Conservation (phyloP, 2,888 invertebrate genomes). For the Xanthostigma xanthostigma region DNA sequence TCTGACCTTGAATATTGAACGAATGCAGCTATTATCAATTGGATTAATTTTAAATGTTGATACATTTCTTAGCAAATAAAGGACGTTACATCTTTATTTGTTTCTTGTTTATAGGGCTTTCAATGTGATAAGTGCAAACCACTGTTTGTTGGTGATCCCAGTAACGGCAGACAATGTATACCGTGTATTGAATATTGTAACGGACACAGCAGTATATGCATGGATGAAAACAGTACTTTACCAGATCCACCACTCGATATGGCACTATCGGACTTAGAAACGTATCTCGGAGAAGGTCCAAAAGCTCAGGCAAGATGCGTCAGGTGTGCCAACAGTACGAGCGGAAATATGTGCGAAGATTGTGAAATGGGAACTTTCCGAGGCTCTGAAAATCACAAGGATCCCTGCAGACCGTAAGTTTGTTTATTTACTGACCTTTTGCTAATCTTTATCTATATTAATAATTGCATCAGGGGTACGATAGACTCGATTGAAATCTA, state of each 20-base stretch:
- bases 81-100: not conserved
- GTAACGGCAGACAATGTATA: slow-evolving; percentile 69
- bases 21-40: not conserved
- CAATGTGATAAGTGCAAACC: slow-evolving; percentile 85
- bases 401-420: slow-evolving; percentile 57
- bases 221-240: slow-evolving; percentile 34
- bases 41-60: too few species aligned
- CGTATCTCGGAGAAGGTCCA: slow-evolving; percentile 51
- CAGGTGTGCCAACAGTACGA: slow-evolving; percentile 68
- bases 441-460: slow-evolving; percentile 5
- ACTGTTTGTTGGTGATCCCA: slow-evolving; percentile 81
- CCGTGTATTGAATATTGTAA: slow-evolving; percentile 82
- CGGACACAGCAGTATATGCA: slow-evolving; percentile 72
- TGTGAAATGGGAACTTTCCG: slow-evolving; percentile 47
- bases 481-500: too few species aligned
- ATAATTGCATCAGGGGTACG: too few species aligned
- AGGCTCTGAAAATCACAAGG: slow-evolving; percentile 59
- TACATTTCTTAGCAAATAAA: too few species aligned
- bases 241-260: slow-evolving; percentile 32
- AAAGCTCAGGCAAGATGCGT: slow-evolving; percentile 65
- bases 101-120: slow-evolving; percentile 41
- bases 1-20: not conserved
- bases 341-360: slow-evolving; percentile 66
- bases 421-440: not conserved
- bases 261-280: slow-evolving; percentile 39